Conservation (phyloP, 2,888 invertebrate genomes). For the Physocephala rufipes region DNA sequence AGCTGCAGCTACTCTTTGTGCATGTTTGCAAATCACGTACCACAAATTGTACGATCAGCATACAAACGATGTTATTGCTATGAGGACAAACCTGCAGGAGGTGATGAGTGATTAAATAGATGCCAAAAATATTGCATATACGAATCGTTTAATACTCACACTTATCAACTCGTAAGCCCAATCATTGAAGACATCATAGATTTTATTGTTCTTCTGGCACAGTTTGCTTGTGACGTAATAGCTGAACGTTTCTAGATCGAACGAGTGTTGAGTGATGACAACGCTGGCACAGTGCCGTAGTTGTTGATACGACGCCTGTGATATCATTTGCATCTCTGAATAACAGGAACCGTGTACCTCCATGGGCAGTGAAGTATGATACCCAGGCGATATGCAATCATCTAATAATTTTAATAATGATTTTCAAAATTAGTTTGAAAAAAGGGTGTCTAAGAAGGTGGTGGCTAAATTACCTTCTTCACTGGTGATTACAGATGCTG, state of each 20-base stretch:
- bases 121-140: neutral
- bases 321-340: slow-evolving; percentile 67
- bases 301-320: slow-evolving; percentile 63
- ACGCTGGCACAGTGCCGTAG: slow-evolving; percentile 60
- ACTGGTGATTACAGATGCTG: slow-evolving; percentile 65
- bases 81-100: slow-evolving; percentile 59
- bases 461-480: slow-evolving; percentile 59
- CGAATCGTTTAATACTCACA: slow-evolving; percentile 46
- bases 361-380: slow-evolving; percentile 65
- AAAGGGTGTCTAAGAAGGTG: neutral
- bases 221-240: slow-evolving; percentile 64
- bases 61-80: slow-evolving; percentile 60
- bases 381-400: slow-evolving; percentile 66
- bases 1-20: slow-evolving; percentile 53
- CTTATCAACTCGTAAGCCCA: slow-evolving; percentile 65
- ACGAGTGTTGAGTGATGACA: slow-evolving; percentile 64
- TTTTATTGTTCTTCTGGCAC: slow-evolving; percentile 65
- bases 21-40: slow-evolving; percentile 61
- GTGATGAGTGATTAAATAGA: no score
- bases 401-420: slow-evolving; percentile 48
- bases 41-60: slow-evolving; percentile 64
- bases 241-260: slow-evolving; percentile 65
- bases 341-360: slow-evolving; percentile 66
- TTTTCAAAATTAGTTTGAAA: no score
- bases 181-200: slow-evolving; percentile 65